These are phyloP conservation scores for Muraenolepis orangiensis DNA, from an alignment of 2,797 vertebrate species.

Conservation along the genomic window DNA sequence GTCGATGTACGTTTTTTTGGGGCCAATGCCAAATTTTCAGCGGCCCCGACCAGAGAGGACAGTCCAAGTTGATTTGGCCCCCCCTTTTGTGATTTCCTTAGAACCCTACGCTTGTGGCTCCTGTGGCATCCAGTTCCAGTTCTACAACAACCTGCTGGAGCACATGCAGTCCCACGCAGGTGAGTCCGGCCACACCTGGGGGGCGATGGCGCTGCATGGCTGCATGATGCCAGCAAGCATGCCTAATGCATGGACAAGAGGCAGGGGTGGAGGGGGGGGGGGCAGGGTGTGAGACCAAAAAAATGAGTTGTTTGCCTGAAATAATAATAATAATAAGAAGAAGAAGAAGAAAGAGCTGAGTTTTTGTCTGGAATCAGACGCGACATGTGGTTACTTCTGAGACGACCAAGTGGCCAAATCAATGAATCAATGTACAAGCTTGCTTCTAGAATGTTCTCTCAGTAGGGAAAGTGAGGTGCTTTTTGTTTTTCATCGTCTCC, in stretches of 20 bases:
- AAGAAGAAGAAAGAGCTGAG: background rate
- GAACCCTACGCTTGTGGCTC: constrained; percentile 98
- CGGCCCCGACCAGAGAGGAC: background rate
- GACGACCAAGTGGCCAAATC: no score
- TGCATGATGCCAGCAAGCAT: background rate
- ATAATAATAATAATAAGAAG: background rate
- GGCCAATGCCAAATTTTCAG: constrained; percentile 39
- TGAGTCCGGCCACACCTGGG: constrained; percentile 73
- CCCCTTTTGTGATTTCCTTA: constrained; percentile 81
- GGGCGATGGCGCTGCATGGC: background rate
- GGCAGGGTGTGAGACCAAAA: background rate
- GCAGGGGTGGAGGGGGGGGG: background rate
- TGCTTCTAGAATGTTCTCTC: background rate
- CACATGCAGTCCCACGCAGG: constrained; percentile 99
- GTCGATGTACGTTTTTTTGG: constrained; percentile 20
- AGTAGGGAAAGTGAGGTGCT: background rate
- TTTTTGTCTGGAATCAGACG: no score
- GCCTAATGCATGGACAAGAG: background rate
- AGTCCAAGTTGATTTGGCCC: constrained; percentile 54
- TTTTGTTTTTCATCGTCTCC: background rate
- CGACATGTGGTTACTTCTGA: no score
- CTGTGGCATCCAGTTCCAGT: constrained; percentile 99
- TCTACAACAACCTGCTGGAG: constrained; percentile 99
- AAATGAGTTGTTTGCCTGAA: background rate
- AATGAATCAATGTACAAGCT: no score